Percentiles rank a stretch among this genome's conserved stretches.
phyloP scores from a whole-genome alignment of 2,797 vertebrate genomes.

The Buphagus erythrorhynchus region DNA sequence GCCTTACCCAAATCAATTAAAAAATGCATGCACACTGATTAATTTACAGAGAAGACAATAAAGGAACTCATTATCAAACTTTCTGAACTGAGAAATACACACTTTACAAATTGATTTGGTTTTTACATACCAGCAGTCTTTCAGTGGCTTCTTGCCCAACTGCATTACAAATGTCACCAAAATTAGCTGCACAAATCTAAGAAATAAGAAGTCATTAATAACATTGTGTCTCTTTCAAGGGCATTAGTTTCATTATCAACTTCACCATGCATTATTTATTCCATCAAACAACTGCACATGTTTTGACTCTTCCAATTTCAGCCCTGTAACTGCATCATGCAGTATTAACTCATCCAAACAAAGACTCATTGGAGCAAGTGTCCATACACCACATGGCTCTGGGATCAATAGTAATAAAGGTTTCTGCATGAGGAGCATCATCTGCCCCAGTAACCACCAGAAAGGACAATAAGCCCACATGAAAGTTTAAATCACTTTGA shows the following conservation, averaged over 20 bases:
- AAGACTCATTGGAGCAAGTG: background rate
- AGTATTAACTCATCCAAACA: background rate
- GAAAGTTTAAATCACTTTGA: background rate
- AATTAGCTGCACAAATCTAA: constrained; percentile 91
- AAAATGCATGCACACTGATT: background rate
- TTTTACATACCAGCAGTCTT: constrained; percentile 86
- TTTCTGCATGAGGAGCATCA: background rate
- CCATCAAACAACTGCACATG: background rate
- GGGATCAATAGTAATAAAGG: background rate
- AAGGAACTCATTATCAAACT: background rate
- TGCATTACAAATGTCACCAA: constrained; percentile 92
- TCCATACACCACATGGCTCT: background rate
- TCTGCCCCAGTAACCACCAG: background rate
- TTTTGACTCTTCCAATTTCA: constrained; percentile 6
- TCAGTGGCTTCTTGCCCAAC: constrained; percentile 92
- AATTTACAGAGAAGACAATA: background rate
- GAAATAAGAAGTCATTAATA: background rate
- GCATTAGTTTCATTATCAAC: background rate
- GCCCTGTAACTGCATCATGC: background rate
- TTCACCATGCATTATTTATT: background rate
- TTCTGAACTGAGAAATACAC: background rate
- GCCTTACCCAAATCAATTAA: background rate
- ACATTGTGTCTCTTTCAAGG: background rate
- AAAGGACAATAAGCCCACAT: background rate
- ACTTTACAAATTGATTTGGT: background rate